Evolutionary conservation across 2,888 invertebrate genomes (phyloP), one percentile per base, ranked within the genome.

Genomic region (Epirrhoe tristata): DNA sequence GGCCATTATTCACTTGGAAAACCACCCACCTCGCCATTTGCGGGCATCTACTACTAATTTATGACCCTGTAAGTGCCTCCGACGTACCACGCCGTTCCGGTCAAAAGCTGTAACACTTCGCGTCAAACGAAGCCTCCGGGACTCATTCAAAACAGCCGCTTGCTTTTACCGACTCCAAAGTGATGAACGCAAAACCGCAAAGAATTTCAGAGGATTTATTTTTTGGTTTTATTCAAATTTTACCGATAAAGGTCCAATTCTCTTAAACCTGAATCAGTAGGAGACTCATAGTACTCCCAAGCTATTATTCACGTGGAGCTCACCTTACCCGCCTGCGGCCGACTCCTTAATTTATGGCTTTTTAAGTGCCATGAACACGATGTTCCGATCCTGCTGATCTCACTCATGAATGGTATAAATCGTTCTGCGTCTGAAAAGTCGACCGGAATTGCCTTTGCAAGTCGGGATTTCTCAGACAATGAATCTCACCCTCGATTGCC

Each of bases 41-140:
- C 83, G 91, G 91, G 83, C 84, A 86, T 86, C 89, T 82, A 82
- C 86, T 80, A 82, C 88, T 90, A 92, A 93, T 93, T 93, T 93
- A 93, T 89, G 78, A 83, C 85, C 85, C 88, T 91, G 87, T 89
- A 89, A 93, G 89, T 91, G 88, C 89, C 87, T 81, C 84, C 81
- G 81, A 85, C 81, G 80, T 78, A 81, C 80, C 79, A 77, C 80
- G 76, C 80, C 82, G 83, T 86, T 87, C 87, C 81, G 84, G 84
- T 82, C 84, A 84, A 85, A 87, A 81, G 81, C 82, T 85, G 81
- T 81, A 85, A 82, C 78, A 79, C 76, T 76, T 76, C 68, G 66
- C 66, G 69, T 74, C 74, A 74, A 72, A 73, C 68, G 58, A 69
- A 63, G 70, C 61, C 64, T 68, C 14, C 58, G 64, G 68, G 64